Percentiles rank a stretch among this genome's conserved stretches.
Conservation (phyloP, 1,140 invertebrate species). For the Branchinecta lynchi region DNA sequence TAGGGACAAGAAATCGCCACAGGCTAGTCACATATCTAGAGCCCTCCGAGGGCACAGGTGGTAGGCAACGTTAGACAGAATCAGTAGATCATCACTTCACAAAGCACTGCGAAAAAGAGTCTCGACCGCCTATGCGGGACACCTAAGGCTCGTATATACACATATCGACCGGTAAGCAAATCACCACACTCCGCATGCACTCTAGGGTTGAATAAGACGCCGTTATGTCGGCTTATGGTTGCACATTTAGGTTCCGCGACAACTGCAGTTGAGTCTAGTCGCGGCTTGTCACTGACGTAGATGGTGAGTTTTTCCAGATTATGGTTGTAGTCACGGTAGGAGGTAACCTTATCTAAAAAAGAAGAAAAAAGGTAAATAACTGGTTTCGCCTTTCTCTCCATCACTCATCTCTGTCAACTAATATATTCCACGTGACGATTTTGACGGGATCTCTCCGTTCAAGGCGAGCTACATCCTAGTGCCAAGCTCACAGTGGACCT, state of each 20-base stretch:
- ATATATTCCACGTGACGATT: no score
- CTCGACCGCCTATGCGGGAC: constrained; percentile 36
- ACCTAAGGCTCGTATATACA: constrained; percentile 39
- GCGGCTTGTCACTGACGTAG: constrained; percentile 36
- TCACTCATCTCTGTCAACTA: no score
- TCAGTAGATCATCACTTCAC: constrained; percentile 40
- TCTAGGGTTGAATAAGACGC: constrained; percentile 35
- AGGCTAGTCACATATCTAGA: no score
- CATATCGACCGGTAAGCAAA: constrained; percentile 36
- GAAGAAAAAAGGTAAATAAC: constrained; percentile 16
- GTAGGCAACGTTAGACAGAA: background rate
- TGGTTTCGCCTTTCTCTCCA: background rate
- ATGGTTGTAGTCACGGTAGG: constrained; percentile 36
- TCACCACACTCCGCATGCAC: constrained; percentile 36
- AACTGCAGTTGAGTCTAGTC: constrained; percentile 27
- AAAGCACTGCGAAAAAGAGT: constrained; percentile 39
- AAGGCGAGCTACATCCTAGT: no score
- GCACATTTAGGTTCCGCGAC: constrained; percentile 34
- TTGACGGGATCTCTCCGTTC: no score
- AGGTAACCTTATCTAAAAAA: constrained; percentile 31
- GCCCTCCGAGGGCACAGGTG: no score
- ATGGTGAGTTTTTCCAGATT: constrained; percentile 39
- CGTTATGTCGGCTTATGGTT: constrained; percentile 36
- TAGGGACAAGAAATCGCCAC: no score
- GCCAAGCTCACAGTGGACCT: no score